Conservation (phyloP, 2,888 invertebrate genomes). For the Andrena bucephala region DNA sequence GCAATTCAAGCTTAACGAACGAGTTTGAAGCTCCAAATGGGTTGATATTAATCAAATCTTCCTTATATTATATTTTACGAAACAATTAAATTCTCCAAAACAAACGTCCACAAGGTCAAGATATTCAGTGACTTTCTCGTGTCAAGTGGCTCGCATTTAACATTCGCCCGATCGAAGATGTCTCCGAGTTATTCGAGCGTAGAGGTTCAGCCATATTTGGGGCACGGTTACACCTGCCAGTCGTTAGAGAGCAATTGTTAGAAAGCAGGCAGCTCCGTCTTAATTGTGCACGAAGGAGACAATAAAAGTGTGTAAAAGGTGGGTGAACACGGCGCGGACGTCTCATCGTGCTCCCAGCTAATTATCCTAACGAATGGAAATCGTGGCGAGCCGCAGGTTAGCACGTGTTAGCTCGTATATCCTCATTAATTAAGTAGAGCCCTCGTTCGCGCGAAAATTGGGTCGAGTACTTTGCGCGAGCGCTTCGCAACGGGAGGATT, state of each 20-base stretch:
- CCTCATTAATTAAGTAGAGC: slow-evolving; percentile 68
- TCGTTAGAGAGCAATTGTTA: slow-evolving; percentile 35
- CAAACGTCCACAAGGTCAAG: not conserved
- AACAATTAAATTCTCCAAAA: too few species aligned
- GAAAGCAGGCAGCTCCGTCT: slow-evolving; percentile 52
- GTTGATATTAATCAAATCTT: too few species aligned
- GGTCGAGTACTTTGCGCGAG: slow-evolving; percentile 47
- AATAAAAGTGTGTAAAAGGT: slow-evolving; percentile 55
- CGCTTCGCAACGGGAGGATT: slow-evolving; percentile 19
- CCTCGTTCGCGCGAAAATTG: slow-evolving; percentile 69
- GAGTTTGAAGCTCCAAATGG: not conserved
- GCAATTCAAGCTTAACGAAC: not conserved
- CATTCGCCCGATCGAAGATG: not conserved
- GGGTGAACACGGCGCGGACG: slow-evolving; percentile 37
- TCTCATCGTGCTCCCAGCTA: slow-evolving; percentile 68
- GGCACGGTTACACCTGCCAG: slow-evolving; percentile 27
- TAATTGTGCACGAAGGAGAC: slow-evolving; percentile 45
- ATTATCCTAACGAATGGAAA: slow-evolving; percentile 78
- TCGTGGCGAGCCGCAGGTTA: slow-evolving; percentile 65
- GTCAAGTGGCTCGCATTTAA: not conserved
- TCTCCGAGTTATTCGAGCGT: not conserved
- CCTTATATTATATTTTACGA: too few species aligned
- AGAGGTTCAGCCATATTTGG: slow-evolving; percentile 15
- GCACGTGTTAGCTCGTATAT: slow-evolving; percentile 63
- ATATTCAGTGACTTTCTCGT: not conserved